Evolutionary conservation across 2,113 vertebrate genomes (phyloP).

Genomic region (Etia nguti): DNA sequence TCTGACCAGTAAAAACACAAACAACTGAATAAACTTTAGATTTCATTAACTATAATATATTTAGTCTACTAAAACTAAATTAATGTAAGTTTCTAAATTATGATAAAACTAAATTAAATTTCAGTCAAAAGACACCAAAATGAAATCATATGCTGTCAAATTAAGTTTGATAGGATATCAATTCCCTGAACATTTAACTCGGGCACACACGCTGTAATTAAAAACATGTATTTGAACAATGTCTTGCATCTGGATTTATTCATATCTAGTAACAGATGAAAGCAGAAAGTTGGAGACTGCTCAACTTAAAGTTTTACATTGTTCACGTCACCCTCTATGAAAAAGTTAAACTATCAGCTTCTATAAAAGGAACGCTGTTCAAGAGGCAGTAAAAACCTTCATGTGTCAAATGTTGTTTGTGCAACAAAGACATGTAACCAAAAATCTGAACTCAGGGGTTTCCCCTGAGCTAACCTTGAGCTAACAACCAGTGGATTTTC

Average conservation of each 20-base stretch:
- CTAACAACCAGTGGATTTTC: background rate
- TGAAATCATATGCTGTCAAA: background rate
- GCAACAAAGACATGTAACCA: background rate
- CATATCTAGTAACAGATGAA: background rate
- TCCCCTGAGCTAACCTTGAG: too few relatives aligned
- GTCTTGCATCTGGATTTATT: background rate
- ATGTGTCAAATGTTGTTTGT: background rate
- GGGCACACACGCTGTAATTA: accelerated
- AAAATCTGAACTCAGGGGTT: background rate
- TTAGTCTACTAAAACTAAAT: background rate
- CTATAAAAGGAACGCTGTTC: background rate
- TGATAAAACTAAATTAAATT: background rate
- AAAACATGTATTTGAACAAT: background rate
- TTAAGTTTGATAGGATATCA: background rate
- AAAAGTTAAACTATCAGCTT: background rate
- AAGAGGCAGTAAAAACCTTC: background rate
- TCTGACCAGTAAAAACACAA: background rate
- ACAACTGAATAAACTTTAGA: background rate
- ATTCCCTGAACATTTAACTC: background rate
- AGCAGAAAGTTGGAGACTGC: background rate
- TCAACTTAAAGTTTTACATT: background rate
- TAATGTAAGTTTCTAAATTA: background rate
- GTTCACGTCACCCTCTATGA: background rate
- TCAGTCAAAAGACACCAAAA: background rate
- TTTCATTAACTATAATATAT: background rate